Evolutionary conservation across 2,888 invertebrate species (phyloP).

Genomic region (Pterostichus niger): DNA sequence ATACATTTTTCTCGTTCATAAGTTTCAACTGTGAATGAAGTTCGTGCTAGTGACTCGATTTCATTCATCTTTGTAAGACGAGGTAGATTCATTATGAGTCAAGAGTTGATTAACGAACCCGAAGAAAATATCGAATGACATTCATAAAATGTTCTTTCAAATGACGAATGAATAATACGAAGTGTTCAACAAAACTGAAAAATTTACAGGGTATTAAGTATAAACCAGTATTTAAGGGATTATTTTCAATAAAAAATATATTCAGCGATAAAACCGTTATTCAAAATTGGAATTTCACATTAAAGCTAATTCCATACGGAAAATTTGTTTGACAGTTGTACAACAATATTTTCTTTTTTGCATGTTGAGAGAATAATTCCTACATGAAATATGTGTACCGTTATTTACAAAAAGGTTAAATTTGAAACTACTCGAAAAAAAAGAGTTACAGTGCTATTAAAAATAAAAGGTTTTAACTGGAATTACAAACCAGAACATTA

Average conservation of each 20-base stretch:
- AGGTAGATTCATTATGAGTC: conserved; percentile 10
- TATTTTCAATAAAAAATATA: conserved; percentile 3
- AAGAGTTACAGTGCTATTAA: too few relatives aligned
- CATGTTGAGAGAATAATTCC: too few relatives aligned
- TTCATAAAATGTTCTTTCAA: conserved; percentile 11
- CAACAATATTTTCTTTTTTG: neutral
- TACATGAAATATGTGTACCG: too few relatives aligned
- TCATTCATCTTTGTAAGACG: neutral
- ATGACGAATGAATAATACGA: conserved; percentile 13
- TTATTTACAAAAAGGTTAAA: too few relatives aligned
- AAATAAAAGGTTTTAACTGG: too few relatives aligned
- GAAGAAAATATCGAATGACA: neutral
- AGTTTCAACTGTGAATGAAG: neutral
- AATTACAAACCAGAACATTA: too few relatives aligned
- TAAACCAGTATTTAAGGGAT: conserved; percentile 25
- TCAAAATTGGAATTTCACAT: neutral
- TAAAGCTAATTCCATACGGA: neutral
- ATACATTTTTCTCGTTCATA: too few relatives aligned
- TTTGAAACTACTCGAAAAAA: too few relatives aligned
- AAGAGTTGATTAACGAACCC: conserved; percentile 6
- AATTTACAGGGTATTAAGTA: neutral
- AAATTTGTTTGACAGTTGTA: neutral
- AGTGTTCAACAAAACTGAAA: neutral
- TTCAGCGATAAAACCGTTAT: conserved; percentile 16
- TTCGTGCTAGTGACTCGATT: too few relatives aligned